Conservation (phyloP, 2,113 vertebrate genomes). For the Podarcis raffonei region DNA sequence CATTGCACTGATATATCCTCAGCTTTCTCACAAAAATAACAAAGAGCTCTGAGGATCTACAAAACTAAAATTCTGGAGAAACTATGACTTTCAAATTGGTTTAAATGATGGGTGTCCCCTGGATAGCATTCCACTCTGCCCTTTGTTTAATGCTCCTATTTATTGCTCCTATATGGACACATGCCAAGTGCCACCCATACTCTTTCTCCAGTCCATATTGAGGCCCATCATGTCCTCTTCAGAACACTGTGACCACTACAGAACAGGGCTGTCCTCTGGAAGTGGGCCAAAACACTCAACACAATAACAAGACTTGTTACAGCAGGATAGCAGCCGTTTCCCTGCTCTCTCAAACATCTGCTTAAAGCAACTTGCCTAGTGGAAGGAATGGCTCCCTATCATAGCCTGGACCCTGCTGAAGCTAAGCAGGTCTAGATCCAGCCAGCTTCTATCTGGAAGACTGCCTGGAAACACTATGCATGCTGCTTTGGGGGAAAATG, state of each 20-base stretch:
- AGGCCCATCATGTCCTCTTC: background rate
- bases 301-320: background rate
- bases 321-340: too few species aligned
- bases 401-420: background rate
- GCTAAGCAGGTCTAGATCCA: background rate
- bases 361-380: background rate
- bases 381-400: background rate
- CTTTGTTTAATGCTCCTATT: background rate
- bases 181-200: background rate
- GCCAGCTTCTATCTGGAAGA: background rate
- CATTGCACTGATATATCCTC: background rate
- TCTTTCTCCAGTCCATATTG: background rate
- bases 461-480: background rate
- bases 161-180: background rate
- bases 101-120: background rate
- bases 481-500: background rate
- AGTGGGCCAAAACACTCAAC: background rate
- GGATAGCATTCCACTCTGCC: background rate
- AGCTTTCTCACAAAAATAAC: background rate
- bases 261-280: background rate
- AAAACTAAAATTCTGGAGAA: background rate
- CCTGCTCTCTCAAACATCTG: background rate
- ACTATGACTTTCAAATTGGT: background rate
- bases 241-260: background rate
- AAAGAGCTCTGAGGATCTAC: background rate